phyloP scores from a whole-genome alignment of 2,888 invertebrate genomes.

The Ennomos erosarius region DNA sequence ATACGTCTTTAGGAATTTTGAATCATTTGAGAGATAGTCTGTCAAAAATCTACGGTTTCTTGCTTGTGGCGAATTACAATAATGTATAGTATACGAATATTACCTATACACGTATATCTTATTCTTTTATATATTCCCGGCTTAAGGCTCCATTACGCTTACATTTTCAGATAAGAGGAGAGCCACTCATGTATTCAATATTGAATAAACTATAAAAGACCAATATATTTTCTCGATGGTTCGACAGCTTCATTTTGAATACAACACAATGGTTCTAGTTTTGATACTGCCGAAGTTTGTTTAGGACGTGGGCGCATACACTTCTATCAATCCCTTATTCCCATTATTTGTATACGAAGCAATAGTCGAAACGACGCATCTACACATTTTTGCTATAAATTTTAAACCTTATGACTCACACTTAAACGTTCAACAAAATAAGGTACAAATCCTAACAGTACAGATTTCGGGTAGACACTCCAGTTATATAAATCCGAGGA shows the following conservation, averaged over 20 bases:
- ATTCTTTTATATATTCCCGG: no score
- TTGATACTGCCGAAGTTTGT: constrained; percentile 71
- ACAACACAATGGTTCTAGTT: constrained; percentile 63
- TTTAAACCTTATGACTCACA: constrained; percentile 48
- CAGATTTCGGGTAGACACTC: constrained; percentile 55
- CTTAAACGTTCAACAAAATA: constrained; percentile 47
- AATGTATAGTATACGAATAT: no score
- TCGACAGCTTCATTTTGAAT: constrained; percentile 58
- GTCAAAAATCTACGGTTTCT: no score
- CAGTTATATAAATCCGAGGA: constrained; percentile 56
- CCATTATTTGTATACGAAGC: constrained; percentile 72
- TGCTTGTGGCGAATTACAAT: no score
- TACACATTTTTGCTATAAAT: constrained; percentile 40
- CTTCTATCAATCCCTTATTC: constrained; percentile 73
- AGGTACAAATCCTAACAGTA: constrained; percentile 41
- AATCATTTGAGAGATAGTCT: no score
- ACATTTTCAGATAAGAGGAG: no score
- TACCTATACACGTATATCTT: no score
- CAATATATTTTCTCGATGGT: constrained; percentile 60
- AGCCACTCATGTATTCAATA: constrained; percentile 45
- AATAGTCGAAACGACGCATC: constrained; percentile 58
- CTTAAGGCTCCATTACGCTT: no score
- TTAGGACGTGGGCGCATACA: constrained; percentile 70
- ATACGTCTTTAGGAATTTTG: no score
- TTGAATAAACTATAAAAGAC: constrained; percentile 59